A percentile compares a stretch with the other conserved stretches of the same genome.
Conservation (phyloP, 2,113 vertebrate species). For the Mixornis gularis region DNA sequence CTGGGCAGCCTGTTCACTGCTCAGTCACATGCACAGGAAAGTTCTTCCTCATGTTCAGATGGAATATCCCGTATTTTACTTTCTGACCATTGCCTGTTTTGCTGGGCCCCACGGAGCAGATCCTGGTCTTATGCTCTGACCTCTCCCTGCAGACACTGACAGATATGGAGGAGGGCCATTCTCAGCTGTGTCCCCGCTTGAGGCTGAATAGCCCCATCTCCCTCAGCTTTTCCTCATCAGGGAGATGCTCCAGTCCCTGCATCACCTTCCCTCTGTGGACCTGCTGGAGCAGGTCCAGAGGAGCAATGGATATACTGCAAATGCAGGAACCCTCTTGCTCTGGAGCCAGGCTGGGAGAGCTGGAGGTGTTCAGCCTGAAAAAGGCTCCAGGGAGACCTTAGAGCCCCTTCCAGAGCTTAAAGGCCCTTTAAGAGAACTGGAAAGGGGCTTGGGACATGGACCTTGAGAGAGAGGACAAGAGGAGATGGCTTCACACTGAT, state of each 20-base stretch:
- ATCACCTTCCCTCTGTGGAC: neutral
- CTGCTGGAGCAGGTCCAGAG: accelerated
- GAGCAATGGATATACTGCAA: neutral
- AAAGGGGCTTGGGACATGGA: neutral
- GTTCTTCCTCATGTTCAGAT: neutral
- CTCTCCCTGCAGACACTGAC: neutral
- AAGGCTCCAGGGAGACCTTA: neutral
- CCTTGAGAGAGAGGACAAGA: neutral
- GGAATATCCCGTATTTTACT: neutral
- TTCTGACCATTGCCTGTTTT: neutral
- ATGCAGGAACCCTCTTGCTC: neutral
- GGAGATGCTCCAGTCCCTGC: neutral
- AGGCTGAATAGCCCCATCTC: neutral
- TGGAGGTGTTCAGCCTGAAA: neutral
- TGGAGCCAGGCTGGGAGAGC: neutral
- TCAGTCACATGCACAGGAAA: neutral
- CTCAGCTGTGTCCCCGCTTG: neutral
- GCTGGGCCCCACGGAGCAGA: neutral
- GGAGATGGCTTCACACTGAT: neutral
- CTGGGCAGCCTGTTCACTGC: neutral
- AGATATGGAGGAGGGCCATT: neutral
- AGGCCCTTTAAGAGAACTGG: neutral
- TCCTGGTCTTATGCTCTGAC: neutral
- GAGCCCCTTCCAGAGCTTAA: neutral
- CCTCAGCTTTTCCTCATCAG: neutral